These are phyloP conservation scores for Rana temporaria DNA, from an alignment of 2,113 vertebrate genomes.

Conservation along the genomic window DNA sequence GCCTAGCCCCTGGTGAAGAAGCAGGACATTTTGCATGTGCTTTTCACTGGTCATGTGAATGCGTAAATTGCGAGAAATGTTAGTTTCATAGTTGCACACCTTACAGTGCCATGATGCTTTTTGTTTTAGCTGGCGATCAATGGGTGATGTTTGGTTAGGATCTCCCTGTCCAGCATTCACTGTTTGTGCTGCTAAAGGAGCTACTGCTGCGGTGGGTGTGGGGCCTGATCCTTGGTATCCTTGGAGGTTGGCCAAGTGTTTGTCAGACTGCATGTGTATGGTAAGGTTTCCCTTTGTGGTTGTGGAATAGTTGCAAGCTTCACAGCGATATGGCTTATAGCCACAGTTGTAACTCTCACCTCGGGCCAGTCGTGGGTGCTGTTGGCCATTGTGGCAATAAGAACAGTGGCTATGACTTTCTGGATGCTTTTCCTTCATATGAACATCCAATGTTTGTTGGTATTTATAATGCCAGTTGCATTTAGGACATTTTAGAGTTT, in stretches of 20 bases:
- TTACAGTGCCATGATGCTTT: slow-evolving; percentile 74
- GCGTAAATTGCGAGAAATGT: slow-evolving; percentile 73
- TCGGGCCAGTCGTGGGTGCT: slow-evolving; percentile 69
- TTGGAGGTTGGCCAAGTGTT: slow-evolving; percentile 73
- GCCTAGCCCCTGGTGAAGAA: slow-evolving; percentile 70
- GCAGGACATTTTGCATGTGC: slow-evolving; percentile 74
- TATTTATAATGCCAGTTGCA: slow-evolving; percentile 79
- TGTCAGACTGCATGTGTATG: slow-evolving; percentile 77
- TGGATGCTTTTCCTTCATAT: slow-evolving; percentile 73
- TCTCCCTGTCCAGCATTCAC: slow-evolving; percentile 35
- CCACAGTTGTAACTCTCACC: slow-evolving; percentile 75
- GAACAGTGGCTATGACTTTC: slow-evolving; percentile 69
- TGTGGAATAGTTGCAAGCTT: slow-evolving; percentile 74
- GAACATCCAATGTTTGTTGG: slow-evolving; percentile 73
- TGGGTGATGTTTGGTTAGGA: background rate
- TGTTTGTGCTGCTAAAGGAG: slow-evolving; percentile 37
- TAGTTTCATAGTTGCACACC: slow-evolving; percentile 74
- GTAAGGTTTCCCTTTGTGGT: slow-evolving; percentile 77
- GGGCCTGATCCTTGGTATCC: slow-evolving; percentile 66
- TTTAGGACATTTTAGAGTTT: slow-evolving; percentile 75
- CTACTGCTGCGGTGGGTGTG: slow-evolving; percentile 57
- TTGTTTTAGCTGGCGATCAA: slow-evolving; percentile 69
- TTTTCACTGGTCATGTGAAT: slow-evolving; percentile 77
- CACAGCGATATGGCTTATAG: slow-evolving; percentile 75
- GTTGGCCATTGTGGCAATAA: slow-evolving; percentile 66